Conservation (phyloP, 1,140 invertebrate genomes). For the Hycleus phaleratus region DNA sequence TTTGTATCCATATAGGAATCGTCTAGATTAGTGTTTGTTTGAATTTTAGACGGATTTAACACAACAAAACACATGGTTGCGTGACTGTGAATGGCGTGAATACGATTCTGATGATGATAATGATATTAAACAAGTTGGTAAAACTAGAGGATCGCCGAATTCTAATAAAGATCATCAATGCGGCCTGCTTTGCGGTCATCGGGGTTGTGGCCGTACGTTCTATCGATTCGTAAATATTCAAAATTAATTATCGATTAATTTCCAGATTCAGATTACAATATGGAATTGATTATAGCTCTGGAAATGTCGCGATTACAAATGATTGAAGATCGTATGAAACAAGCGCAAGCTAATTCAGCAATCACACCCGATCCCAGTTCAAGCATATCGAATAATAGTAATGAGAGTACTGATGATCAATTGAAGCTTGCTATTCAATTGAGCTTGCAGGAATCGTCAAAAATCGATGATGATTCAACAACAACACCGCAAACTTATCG, state of each 20-base stretch:
- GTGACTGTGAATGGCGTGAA: constrained; percentile 54
- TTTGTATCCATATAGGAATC: background rate
- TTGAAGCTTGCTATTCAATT: constrained; percentile 45
- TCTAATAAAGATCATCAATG: constrained; percentile 31
- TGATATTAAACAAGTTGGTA: constrained; percentile 23
- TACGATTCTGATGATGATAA: constrained; percentile 52
- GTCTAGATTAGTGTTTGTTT: constrained; percentile 3
- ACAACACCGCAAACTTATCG: constrained; percentile 25
- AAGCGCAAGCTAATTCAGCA: constrained; percentile 28
- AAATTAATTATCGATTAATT: background rate
- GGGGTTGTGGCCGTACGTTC: constrained; percentile 25
- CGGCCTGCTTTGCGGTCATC: constrained; percentile 28
- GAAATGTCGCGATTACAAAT: constrained; percentile 67
- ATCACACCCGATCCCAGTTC: constrained; percentile 36
- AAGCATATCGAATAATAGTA: constrained; percentile 35
- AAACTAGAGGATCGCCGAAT: constrained; percentile 17
- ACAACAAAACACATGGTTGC: constrained; percentile 42
- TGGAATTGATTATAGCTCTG: constrained; percentile 60
- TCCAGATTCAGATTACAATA: constrained; percentile 47
- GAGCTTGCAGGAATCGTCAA: constrained; percentile 41
- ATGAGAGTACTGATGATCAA: constrained; percentile 41
- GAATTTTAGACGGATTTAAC: constrained; percentile 33
- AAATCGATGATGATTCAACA: constrained; percentile 15
- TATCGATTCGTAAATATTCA: background rate
- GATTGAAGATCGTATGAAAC: constrained; percentile 50